phyloP scores from a whole-genome alignment of 2,113 vertebrate genomes.

The Sinocyclocheilus anshuiensis region DNA sequence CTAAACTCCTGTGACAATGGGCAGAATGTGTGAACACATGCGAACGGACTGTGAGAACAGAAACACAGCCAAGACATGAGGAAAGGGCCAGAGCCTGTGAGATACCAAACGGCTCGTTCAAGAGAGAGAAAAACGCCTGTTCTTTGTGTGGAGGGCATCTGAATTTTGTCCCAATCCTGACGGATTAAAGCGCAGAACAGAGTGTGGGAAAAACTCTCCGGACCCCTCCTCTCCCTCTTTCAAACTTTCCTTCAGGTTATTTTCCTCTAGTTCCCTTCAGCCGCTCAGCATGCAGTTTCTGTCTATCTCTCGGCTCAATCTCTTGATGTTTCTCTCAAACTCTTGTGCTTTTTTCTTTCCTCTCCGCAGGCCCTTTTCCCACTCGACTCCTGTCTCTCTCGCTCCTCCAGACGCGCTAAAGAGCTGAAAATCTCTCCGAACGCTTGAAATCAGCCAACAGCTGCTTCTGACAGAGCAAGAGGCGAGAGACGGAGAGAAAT shows the following conservation, averaged over 20 bases:
- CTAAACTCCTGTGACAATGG: conserved; percentile 3
- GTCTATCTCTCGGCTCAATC: not conserved
- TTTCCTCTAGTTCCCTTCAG: no score
- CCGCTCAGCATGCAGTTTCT: not conserved
- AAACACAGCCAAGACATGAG: not conserved
- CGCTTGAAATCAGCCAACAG: not conserved
- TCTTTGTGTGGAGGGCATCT: conserved; percentile 69
- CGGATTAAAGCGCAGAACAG: conserved; percentile 75
- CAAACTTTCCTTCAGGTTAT: not conserved
- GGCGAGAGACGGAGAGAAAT: not conserved
- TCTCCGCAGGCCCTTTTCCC: not conserved
- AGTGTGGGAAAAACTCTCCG: conserved; percentile 77
- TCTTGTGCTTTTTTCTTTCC: not conserved
- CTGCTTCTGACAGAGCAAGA: not conserved
- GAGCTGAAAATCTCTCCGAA: not conserved
- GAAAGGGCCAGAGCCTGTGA: not conserved
- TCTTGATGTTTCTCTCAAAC: not conserved
- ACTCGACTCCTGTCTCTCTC: conserved; percentile 72
- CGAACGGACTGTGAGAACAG: conserved; percentile 31
- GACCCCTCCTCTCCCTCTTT: conserved; percentile 5
- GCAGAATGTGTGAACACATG: conserved; percentile 31
- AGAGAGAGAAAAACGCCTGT: conserved; percentile 61
- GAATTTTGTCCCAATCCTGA: conserved; percentile 83
- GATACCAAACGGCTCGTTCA: not conserved
- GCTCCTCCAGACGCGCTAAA: conserved; percentile 46